A percentile compares a stretch with the other conserved stretches of the same genome.
Conservation (phyloP, 53 echinoderm and acorn worm genomes). For the Echinometra lucunter region DNA sequence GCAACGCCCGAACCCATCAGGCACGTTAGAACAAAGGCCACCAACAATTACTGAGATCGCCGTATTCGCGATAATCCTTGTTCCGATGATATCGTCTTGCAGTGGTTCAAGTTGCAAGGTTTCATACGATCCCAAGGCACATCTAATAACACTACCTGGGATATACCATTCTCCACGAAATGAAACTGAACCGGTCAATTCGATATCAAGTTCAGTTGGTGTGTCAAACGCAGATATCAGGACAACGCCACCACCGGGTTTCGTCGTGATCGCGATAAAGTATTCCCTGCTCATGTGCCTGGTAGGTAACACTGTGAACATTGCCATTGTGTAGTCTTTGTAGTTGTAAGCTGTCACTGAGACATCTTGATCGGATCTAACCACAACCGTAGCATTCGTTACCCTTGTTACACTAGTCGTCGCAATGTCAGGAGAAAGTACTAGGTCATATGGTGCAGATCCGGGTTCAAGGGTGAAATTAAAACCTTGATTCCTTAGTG, state of each 20-base stretch:
- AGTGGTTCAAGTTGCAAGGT: conserved; percentile 73
- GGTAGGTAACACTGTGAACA: conserved; percentile 76
- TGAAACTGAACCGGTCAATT: neutral
- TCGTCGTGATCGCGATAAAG: conserved; percentile 70
- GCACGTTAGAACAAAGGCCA: conserved; percentile 76
- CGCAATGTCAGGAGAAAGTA: conserved; percentile 32
- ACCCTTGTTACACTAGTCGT: neutral
- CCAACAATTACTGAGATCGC: conserved; percentile 74
- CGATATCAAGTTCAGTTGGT: conserved; percentile 38
- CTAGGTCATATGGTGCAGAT: conserved; percentile 10
- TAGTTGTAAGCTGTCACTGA: conserved; percentile 71
- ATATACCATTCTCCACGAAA: neutral
- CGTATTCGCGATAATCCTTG: conserved; percentile 71
- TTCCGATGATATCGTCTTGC: conserved; percentile 72
- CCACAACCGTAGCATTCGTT: conserved; percentile 50
- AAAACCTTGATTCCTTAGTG: neutral
- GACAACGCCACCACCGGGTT: conserved; percentile 70
- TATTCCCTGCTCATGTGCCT: conserved; percentile 78
- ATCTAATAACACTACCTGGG: conserved; percentile 6
- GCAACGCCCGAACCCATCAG: conserved; percentile 67
- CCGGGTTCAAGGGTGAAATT: conserved; percentile 2
- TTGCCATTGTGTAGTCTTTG: conserved; percentile 80
- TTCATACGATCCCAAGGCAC: conserved; percentile 35
- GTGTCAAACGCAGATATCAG: conserved; percentile 70
- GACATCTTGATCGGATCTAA: conserved; percentile 71